Evolutionary conservation across 2,888 invertebrate genomes (phyloP).

Genomic region (Dryadula phaetusa): DNA sequence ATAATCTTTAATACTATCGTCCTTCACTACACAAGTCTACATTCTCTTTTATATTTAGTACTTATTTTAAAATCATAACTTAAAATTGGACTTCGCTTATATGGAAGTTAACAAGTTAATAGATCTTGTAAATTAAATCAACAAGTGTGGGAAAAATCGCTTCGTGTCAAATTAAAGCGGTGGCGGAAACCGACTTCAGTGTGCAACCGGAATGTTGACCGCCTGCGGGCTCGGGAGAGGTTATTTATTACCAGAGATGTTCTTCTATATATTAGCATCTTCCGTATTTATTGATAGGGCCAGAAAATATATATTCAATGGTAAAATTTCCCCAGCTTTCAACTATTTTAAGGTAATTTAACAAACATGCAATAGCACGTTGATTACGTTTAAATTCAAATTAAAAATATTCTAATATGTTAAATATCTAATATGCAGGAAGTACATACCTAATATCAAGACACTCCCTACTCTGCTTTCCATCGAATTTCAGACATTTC

Average conservation of each 20-base stretch:
- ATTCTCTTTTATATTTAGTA: conserved; percentile 1
- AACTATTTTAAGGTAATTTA: too few relatives aligned
- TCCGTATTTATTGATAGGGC: too few relatives aligned
- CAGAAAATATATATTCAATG: too few relatives aligned
- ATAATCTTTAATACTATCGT: background rate
- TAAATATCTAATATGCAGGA: too few relatives aligned
- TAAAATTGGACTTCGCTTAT: background rate
- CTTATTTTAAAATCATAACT: background rate
- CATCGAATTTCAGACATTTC: too few relatives aligned
- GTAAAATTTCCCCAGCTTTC: too few relatives aligned
- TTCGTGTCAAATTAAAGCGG: background rate
- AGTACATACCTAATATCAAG: too few relatives aligned
- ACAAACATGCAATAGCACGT: too few relatives aligned
- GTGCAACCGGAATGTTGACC: background rate
- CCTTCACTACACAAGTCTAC: background rate
- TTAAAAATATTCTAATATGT: too few relatives aligned
- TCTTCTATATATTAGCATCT: too few relatives aligned
- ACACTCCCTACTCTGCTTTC: too few relatives aligned
- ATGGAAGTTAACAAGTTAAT: conserved; percentile 9
- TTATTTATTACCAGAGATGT: background rate
- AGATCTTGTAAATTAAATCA: background rate
- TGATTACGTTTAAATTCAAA: too few relatives aligned
- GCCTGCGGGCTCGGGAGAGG: background rate
- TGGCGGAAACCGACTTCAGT: background rate
- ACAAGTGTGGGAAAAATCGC: background rate